phyloP scores from a whole-genome alignment of 2,888 invertebrate genomes.

The Microplitis deprimator region DNA sequence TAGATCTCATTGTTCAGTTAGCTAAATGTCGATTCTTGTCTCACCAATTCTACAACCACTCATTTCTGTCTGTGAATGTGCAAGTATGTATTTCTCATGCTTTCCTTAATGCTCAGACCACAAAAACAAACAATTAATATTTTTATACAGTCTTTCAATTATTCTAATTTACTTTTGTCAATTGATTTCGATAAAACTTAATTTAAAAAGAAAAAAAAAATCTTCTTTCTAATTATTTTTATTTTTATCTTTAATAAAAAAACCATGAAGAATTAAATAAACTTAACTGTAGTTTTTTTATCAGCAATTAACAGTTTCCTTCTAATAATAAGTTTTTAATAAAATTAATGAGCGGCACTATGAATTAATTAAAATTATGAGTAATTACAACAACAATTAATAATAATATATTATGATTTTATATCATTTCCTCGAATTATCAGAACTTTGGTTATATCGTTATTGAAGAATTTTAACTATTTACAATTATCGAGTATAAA shows the following conservation, averaged over 20 bases:
- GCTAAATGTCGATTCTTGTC: conserved; percentile 24
- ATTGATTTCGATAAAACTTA: neutral
- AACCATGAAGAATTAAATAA: neutral
- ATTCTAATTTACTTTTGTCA: neutral
- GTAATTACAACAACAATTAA: neutral
- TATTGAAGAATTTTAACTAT: neutral
- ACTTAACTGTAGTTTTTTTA: neutral
- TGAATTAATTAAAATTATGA: neutral
- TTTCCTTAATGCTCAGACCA: conserved; percentile 2
- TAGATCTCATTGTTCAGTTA: conserved; percentile 27
- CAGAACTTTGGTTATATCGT: neutral
- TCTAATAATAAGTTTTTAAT: neutral
- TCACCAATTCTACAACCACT: conserved; percentile 19
- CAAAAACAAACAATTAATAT: neutral
- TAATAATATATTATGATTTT: neutral
- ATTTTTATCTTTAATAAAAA: neutral
- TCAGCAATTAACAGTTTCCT: neutral
- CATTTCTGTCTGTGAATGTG: neutral
- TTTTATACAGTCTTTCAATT: neutral
- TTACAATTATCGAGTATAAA: neutral
- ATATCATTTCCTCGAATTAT: neutral
- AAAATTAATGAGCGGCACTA: neutral
- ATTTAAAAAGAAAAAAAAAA: neutral
- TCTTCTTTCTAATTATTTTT: neutral
- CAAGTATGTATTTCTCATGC: neutral